Conservation (phyloP, 2,113 vertebrate species). For the Puma concolor region DNA sequence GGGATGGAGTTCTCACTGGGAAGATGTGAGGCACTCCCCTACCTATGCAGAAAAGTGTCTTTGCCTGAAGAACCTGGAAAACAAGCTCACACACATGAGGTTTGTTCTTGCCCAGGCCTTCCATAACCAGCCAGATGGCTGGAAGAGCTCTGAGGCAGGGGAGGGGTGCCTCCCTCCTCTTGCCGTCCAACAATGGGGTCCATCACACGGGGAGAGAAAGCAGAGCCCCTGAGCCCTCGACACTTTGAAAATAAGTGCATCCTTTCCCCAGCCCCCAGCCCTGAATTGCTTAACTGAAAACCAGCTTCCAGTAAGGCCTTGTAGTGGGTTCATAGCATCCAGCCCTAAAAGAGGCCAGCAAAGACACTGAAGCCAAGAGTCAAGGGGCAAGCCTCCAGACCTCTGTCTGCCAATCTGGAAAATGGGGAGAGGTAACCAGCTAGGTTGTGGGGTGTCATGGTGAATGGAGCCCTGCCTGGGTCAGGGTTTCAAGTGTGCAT, state of each 20-base stretch:
- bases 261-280: not conserved
- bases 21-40: not conserved
- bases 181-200: not conserved
- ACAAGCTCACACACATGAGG: not conserved
- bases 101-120: not conserved
- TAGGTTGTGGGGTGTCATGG: not conserved
- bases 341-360: not conserved
- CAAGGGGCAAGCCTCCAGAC: not conserved
- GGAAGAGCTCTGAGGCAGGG: not conserved
- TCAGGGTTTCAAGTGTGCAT: not conserved
- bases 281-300: not conserved
- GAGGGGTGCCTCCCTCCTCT: not conserved
- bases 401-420: not conserved
- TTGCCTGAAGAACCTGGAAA: not conserved
- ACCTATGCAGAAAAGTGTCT: not conserved
- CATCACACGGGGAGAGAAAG: not conserved
- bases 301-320: not conserved
- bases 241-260: not conserved
- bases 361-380: not conserved
- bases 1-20: not conserved
- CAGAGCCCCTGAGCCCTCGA: not conserved
- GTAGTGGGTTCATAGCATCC: not conserved
- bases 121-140: not conserved
- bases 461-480: not conserved
- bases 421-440: not conserved